phyloP scores from a whole-genome alignment of 2,888 invertebrate genomes.

The Scaptomyza polygonia region DNA sequence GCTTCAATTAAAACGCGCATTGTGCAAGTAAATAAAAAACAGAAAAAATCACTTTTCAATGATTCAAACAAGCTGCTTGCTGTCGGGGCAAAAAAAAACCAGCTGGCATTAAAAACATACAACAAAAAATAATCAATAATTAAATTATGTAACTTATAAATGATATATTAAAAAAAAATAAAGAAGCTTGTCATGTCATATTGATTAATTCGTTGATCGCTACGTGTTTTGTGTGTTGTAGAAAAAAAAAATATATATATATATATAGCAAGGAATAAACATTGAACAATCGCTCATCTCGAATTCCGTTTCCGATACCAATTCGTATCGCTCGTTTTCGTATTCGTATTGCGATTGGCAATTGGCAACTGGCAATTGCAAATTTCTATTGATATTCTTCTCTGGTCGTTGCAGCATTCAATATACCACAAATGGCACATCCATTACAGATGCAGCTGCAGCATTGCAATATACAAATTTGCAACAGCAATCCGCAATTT shows the following conservation, averaged over 20 bases:
- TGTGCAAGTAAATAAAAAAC: background rate
- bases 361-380: too few species aligned
- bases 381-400: constrained; percentile 46
- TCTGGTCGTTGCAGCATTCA: constrained; percentile 42
- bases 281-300: constrained; percentile 26
- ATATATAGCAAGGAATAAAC: too few species aligned
- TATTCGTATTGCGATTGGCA: constrained; percentile 18
- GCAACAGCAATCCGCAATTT: constrained; percentile 63
- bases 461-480: constrained; percentile 63
- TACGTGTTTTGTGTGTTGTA: constrained; percentile 10
- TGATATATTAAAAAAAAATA: background rate
- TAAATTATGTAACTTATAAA: background rate
- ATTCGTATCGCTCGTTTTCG: constrained; percentile 9
- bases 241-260: background rate
- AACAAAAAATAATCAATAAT: background rate
- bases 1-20: background rate
- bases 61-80: background rate
- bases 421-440: constrained; percentile 72
- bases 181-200: background rate
- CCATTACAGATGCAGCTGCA: constrained; percentile 70
- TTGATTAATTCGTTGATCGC: constrained; percentile 22
- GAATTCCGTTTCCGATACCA: constrained; percentile 20
- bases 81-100: background rate
- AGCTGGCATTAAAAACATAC: background rate
- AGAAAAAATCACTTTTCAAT: too few species aligned